Percentiles rank a stretch among this genome's conserved stretches.
Evolutionary conservation across 2,797 vertebrate genomes (phyloP).

Genomic region (Oophaga sylvatica): DNA sequence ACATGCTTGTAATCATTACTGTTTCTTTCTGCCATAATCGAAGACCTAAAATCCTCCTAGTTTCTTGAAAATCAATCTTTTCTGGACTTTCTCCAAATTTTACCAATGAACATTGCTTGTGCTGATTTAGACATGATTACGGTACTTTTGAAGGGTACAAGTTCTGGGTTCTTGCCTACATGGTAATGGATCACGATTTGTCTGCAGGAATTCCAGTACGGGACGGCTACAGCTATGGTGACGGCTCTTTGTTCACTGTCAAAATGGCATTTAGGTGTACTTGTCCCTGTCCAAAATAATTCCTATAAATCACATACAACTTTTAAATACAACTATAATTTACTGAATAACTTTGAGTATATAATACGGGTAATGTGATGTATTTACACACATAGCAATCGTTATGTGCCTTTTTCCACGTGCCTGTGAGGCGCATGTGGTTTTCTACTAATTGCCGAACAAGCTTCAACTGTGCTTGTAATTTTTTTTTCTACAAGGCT

Average conservation of each 20-base stretch:
- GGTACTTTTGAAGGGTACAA: not conserved
- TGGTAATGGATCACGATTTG: not conserved
- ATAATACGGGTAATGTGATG: no score
- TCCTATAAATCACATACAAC: no score
- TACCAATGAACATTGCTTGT: not conserved
- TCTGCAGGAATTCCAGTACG: constrained; percentile 27
- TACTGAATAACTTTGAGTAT: no score
- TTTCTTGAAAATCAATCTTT: not conserved
- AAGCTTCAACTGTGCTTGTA: no score
- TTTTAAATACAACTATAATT: not conserved
- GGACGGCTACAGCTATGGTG: constrained; percentile 41
- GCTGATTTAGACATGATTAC: not conserved
- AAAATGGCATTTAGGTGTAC: constrained; percentile 44
- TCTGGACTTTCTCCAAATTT: not conserved
- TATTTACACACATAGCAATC: no score
- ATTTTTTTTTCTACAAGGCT: no score
- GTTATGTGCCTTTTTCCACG: no score
- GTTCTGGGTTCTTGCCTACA: not conserved
- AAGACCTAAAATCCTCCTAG: not conserved
- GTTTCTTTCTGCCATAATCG: not conserved
- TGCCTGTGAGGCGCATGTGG: no score
- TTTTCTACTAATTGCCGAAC: no score
- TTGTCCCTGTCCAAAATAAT: no score
- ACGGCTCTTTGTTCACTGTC: constrained; percentile 24
- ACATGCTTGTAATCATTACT: not conserved